These are phyloP conservation scores for Cyprinodon variegatus DNA, from an alignment of 2,113 vertebrate genomes.

Conservation along the genomic window DNA sequence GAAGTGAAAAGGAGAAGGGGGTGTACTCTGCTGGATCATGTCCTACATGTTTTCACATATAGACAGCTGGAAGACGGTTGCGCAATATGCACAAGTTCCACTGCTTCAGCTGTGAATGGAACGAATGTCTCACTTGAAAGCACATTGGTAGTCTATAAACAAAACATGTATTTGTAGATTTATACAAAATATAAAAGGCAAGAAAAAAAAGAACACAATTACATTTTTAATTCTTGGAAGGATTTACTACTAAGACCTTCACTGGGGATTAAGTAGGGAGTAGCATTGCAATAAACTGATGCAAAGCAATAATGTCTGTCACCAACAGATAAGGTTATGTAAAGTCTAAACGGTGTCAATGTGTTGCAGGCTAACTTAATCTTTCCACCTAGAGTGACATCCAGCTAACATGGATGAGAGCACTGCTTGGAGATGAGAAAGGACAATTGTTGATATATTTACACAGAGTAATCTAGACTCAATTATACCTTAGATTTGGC, in stretches of 20 bases:
- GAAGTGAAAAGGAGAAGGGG: slow-evolving; percentile 35
- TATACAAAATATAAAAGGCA: not conserved
- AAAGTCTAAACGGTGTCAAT: slow-evolving; percentile 16
- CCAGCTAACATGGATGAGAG: not conserved
- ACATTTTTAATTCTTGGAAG: not conserved
- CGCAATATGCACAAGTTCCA: not conserved
- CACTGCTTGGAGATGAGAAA: not conserved
- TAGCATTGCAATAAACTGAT: not conserved
- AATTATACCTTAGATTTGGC: not conserved
- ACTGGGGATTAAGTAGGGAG: not conserved
- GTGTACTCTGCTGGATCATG: slow-evolving; percentile 12
- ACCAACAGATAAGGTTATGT: not conserved
- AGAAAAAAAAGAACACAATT: not conserved
- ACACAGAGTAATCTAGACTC: not conserved
- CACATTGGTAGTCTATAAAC: not conserved
- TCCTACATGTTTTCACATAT: slow-evolving; percentile 22
- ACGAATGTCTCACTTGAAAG: not conserved
- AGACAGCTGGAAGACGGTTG: not conserved
- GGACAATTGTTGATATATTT: slow-evolving; percentile 6
- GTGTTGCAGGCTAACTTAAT: not conserved
- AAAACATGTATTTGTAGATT: not conserved
- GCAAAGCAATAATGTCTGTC: not conserved
- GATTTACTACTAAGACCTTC: not conserved
- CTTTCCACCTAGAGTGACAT: not conserved
- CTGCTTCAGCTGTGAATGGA: not conserved